Percentiles rank a stretch among this genome's conserved stretches.
These are phyloP conservation scores for Chelonus insularis DNA, from an alignment of 1,140 invertebrate species.

Conservation along the genomic window DNA sequence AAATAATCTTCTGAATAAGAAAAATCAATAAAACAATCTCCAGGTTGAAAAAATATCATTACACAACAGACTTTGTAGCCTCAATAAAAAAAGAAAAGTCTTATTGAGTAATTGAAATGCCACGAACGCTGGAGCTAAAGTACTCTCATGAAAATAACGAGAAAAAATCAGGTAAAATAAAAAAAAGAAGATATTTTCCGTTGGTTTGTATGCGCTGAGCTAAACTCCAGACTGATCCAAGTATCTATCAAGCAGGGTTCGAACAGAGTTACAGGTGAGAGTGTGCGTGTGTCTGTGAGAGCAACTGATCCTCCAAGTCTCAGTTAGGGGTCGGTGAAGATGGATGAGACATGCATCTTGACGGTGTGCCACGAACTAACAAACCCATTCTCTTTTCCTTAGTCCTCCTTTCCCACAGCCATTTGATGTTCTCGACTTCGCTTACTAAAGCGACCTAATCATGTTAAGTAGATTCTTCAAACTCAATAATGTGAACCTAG, in stretches of 20 bases:
- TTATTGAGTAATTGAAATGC: background rate
- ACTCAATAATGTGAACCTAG: conserved; percentile 46
- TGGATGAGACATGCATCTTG: conserved; percentile 47
- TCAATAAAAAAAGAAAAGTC: too few relatives aligned
- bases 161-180: background rate
- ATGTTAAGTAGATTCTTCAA: conserved; percentile 50
- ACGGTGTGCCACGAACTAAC: conserved; percentile 50
- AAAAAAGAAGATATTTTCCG: background rate
- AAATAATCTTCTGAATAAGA: too few relatives aligned
- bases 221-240: conserved; percentile 40
- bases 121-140: background rate
- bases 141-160: background rate
- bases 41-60: too few relatives aligned
- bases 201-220: conserved; percentile 48
- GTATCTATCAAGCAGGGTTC: conserved; percentile 49
- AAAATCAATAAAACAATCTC: too few relatives aligned
- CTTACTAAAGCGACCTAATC: conserved; percentile 32
- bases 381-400: conserved; percentile 34
- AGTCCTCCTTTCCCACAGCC: background rate
- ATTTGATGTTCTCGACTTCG: background rate
- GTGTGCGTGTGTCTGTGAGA: conserved; percentile 13
- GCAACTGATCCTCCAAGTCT: conserved; percentile 18
- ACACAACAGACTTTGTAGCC: too few relatives aligned
- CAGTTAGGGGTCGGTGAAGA: conserved; percentile 39
- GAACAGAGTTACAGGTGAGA: conserved; percentile 5